A percentile compares a stretch with the other conserved stretches of the same genome.
Evolutionary conservation across 2,888 invertebrate genomes (phyloP).

Genomic region (Brachyptera putata): DNA sequence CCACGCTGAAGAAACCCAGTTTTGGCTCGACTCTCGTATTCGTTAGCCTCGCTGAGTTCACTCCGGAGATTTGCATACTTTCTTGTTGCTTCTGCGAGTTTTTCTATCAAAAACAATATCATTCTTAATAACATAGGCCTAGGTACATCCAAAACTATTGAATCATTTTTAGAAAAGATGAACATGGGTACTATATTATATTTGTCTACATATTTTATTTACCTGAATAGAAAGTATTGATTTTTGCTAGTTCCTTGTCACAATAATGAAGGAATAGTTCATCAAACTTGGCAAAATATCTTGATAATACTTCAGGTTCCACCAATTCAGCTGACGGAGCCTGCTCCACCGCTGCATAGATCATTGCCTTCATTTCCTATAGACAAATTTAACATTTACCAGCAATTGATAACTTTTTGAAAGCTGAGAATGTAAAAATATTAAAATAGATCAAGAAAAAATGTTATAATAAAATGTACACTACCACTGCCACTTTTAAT

Average conservation of each 20-base stretch:
- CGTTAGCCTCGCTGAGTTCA: conserved; percentile 57
- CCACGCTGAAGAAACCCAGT: conserved; percentile 31
- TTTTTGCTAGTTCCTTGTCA: conserved; percentile 80
- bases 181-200: neutral
- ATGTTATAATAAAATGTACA: conserved; percentile 19
- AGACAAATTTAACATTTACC: neutral
- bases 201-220: conserved; percentile 30
- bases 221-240: conserved; percentile 81
- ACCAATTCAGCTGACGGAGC: conserved; percentile 71
- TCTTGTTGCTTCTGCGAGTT: conserved; percentile 80
- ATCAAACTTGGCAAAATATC: conserved; percentile 74
- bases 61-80: conserved; percentile 70
- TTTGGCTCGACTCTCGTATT: conserved; percentile 33
- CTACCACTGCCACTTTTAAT: too few species aligned
- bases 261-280: conserved; percentile 81
- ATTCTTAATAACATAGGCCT: neutral
- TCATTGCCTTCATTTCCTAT: conserved; percentile 78
- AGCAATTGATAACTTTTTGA: too few species aligned
- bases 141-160: too few species aligned
- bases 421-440: too few species aligned
- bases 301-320: conserved; percentile 63
- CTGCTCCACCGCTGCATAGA: conserved; percentile 73
- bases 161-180: too few species aligned
- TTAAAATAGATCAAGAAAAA: neutral
- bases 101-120: conserved; percentile 52